Base-by-base conservation (phyloP, 2,888 invertebrate species). In the Catocala sponsa region DNA sequence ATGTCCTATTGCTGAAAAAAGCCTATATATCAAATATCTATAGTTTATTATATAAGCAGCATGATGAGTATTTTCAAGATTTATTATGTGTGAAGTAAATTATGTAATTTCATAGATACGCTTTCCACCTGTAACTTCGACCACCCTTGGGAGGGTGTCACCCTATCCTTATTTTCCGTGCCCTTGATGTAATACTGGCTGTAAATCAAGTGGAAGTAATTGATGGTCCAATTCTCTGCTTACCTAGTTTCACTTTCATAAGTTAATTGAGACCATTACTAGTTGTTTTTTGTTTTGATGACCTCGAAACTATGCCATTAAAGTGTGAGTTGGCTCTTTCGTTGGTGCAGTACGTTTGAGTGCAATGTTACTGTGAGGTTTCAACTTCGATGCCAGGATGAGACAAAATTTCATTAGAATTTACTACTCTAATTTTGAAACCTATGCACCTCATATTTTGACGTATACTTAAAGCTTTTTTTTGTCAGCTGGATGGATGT, bases 201-300 rank as follows among this genome's bases (percentile, higher is more conserved):
- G 73, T 82, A 80, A 81, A 81, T 81, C 81, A 77, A 50, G 56
- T 68, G 74, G 65, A 68, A 76, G 75, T 71, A 73, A 76, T 66
- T 70, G 70, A 72, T 72, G 78, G 51, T 61, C 68, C 71, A 67
- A 65, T 74, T 56, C 66, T 74, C 76, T 72, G 64, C 74, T 70
- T 38, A 64, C 72, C 68, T 50, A 72, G 61, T 53, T 66, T 65
- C 54, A 59, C 64, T 67, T 38, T 64, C 54, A 25, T 58, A 66
- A 65, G 48, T 69, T 79, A 74, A 79, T 78, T 64, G 71, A 44
- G 49, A 44, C 56, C 60, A 56, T 68, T 77, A 15, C 12, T 35
- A 55, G 57, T 52, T 68, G 55, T 57, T 57, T 50, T 63, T 46
- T 57, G 41, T 57, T 50, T 12, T 15, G 25, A 11, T 35, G 64